Evolutionary conservation across 2,888 invertebrate genomes (phyloP), one percentile per base, ranked within the genome.

Genomic region (Subacronicta megacephala): DNA sequence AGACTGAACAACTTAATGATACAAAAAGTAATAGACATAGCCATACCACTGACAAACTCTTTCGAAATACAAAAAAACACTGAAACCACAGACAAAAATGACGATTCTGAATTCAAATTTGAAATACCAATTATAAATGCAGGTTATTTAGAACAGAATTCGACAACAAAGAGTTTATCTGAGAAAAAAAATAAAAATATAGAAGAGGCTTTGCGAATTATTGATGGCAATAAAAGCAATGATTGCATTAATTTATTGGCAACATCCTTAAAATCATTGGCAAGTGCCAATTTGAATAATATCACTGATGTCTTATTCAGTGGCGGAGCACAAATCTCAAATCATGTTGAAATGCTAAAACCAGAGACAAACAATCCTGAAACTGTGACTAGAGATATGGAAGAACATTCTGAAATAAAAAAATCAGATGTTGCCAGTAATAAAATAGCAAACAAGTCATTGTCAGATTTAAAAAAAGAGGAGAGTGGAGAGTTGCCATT

Each of bases 181-280:
- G 17, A 26, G 9, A 40, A 29, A 7, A 62, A 44, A 2, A 15
- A 37, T 0, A 75, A 62, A 41, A 74, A 72, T 26, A 71, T 76
- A 18, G 44, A 69, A 40, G 60, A 59, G 3, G 77, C 77, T 0
- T 33, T 78, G 0, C 62, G 67, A n/a, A 77, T 79, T 9, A 55
- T 79, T 12, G 67, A 76, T 12, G 65, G 31, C 1, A 77, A 78
- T 36, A 60, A 60, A 23, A 50, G 65, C 7, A 43, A 35, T n/a
- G 33, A 37, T 3, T 42, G 44, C 5, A 41, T 62, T 10, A 60
- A 46, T n/a, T 31, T 57, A 3, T 47, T 43, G 16, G 46, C 59
- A 5, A 60, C 38, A 6, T 70, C 49, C 7, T 37, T 62, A 13
- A 31, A 72, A 12, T 47, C 16, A 2, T 2, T 59, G 2, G 45